Conservation (phyloP, 2,797 vertebrate genomes). For the Prionace glauca region DNA sequence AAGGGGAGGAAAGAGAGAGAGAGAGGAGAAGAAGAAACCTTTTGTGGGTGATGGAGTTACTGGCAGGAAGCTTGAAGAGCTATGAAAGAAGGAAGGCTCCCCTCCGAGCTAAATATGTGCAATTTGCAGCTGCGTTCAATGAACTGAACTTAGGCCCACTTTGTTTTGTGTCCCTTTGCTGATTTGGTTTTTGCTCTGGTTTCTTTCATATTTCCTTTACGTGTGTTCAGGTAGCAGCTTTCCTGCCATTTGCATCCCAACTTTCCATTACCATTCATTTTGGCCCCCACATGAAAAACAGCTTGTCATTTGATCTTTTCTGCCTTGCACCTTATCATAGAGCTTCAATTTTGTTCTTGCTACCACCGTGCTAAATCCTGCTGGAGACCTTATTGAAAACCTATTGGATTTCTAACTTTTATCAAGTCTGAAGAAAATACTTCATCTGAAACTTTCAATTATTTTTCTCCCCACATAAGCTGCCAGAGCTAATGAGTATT, state of each 20-base stretch:
- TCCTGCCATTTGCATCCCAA: neutral
- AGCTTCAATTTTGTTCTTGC: neutral
- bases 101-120: no score
- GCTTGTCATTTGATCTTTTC: neutral
- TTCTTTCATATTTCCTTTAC: neutral
- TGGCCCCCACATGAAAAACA: neutral
- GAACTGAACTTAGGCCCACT: neutral
- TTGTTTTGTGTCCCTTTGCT: no score
- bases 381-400: neutral
- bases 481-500: neutral
- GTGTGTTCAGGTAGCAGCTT: neutral
- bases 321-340: neutral
- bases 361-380: no score
- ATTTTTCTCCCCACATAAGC: neutral
- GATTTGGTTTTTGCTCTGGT: neutral
- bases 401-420: neutral
- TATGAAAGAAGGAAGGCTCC: no score
- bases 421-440: neutral
- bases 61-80: no score
- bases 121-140: neutral
- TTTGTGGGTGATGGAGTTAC: no score
- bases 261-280: neutral
- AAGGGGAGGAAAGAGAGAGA: no score
- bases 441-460: neutral
- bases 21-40: no score